Evolutionary conservation across 1,140 invertebrate genomes (phyloP).

Genomic region (Aradophagus sp.): DNA sequence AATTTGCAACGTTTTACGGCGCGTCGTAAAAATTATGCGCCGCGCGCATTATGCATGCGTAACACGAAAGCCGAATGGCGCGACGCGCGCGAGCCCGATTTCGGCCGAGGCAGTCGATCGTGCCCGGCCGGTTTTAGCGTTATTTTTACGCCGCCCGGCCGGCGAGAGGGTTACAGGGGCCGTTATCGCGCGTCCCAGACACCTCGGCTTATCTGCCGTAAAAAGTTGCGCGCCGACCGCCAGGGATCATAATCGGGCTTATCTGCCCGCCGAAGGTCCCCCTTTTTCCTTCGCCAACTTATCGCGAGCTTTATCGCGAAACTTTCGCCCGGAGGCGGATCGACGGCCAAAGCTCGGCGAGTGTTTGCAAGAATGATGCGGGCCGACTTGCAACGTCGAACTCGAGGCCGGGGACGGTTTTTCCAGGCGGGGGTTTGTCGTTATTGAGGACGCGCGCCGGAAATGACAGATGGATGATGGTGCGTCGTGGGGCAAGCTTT

Average conservation of each 20-base stretch:
- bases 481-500: too few species aligned
- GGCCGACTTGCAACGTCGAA: background rate
- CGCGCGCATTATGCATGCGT: slow-evolving; percentile 43
- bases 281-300: slow-evolving; percentile 54
- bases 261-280: slow-evolving; percentile 65
- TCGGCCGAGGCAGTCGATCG: slow-evolving; percentile 2
- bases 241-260: slow-evolving; percentile 72
- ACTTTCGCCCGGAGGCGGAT: slow-evolving; percentile 61
- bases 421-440: too few species aligned
- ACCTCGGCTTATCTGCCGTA: slow-evolving; percentile 66
- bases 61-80: slow-evolving; percentile 26
- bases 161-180: slow-evolving; percentile 5
- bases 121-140: slow-evolving; percentile 3
- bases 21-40: slow-evolving; percentile 63
- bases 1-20: slow-evolving; percentile 59
- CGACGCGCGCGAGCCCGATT: background rate
- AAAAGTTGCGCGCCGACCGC: slow-evolving; percentile 72
- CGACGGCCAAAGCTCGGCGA: slow-evolving; percentile 14
- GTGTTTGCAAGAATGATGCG: background rate
- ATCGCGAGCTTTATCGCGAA: slow-evolving; percentile 67
- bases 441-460: too few species aligned
- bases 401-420: background rate
- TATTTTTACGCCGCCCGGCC: slow-evolving; percentile 10
- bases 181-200: slow-evolving; percentile 24
- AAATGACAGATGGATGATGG: too few species aligned